Conservation (phyloP, 2,797 vertebrate genomes). For the Ara ararauna region DNA sequence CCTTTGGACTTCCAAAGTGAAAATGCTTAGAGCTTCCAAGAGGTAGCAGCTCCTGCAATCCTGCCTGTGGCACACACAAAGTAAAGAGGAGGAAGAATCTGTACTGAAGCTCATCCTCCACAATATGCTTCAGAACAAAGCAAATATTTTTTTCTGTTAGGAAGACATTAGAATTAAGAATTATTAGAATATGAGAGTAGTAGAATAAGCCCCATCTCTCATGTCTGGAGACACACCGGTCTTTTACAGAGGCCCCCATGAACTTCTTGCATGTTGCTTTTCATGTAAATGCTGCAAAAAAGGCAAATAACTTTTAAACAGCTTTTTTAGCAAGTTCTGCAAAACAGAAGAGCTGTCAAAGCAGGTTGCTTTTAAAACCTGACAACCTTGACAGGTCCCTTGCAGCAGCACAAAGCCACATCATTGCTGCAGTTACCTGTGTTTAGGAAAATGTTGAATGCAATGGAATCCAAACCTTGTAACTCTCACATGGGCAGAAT, state of each 20-base stretch:
- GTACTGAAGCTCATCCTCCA: not conserved
- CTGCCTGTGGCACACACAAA: not conserved
- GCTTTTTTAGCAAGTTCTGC: not conserved
- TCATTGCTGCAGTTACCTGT: not conserved
- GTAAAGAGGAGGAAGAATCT: not conserved
- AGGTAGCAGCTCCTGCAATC: rapidly evolving
- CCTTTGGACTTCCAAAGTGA: not conserved
- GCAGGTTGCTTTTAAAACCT: not conserved
- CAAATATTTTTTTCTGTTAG: not conserved
- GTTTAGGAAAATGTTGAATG: constrained; percentile 15
- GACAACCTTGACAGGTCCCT: constrained; percentile 9
- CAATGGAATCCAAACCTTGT: not conserved
- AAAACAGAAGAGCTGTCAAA: not conserved
- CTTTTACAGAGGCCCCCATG: not conserved
- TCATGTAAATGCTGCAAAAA: not conserved
- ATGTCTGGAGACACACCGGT: not conserved
- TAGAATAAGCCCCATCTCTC: not conserved
- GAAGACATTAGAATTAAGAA: not conserved
- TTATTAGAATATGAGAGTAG: not conserved
- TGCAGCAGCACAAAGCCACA: not conserved
- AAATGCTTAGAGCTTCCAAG: not conserved
- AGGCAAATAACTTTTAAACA: not conserved
- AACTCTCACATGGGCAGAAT: not conserved
- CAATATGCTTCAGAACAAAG: not conserved
- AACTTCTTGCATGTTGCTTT: not conserved